phyloP scores from a whole-genome alignment of 2,113 vertebrate species.

The Pelecanoides urinatrix region DNA sequence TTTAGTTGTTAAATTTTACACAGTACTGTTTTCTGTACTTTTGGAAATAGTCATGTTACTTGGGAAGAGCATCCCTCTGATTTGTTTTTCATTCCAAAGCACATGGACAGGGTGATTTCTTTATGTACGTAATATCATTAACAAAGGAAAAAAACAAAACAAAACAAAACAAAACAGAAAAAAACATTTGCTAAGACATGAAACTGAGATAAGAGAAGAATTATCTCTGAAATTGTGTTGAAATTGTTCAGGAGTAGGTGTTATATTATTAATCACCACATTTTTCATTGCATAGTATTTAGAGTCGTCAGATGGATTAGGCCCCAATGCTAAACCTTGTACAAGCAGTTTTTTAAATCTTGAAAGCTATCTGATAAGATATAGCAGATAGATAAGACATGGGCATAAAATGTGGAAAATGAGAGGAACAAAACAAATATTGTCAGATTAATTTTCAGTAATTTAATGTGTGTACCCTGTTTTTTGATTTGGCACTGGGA shows the following conservation, averaged over 20 bases:
- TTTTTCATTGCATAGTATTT: not conserved
- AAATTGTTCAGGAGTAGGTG: not conserved
- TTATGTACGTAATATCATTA: accelerated
- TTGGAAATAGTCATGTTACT: not conserved
- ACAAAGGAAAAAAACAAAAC: not conserved
- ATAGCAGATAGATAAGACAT: not conserved
- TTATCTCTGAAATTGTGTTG: not conserved
- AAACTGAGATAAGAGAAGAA: not conserved
- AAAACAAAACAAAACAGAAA: accelerated
- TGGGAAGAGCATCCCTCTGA: not conserved
- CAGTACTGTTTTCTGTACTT: not conserved
- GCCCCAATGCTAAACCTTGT: not conserved
- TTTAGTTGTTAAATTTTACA: not conserved
- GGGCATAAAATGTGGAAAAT: not conserved
- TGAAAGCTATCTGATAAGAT: not conserved
- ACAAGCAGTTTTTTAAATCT: not conserved
- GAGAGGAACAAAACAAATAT: not conserved
- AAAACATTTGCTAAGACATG: not conserved
- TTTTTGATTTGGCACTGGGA: not conserved
- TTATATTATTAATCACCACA: not conserved
- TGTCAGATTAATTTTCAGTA: not conserved
- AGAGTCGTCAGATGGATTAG: not conserved
- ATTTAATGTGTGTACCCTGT: not conserved
- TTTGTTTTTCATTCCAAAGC: not conserved
- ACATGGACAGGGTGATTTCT: not conserved